Base-by-base conservation (phyloP, 2,113 vertebrate species). In the Crotophaga sulcirostris region DNA sequence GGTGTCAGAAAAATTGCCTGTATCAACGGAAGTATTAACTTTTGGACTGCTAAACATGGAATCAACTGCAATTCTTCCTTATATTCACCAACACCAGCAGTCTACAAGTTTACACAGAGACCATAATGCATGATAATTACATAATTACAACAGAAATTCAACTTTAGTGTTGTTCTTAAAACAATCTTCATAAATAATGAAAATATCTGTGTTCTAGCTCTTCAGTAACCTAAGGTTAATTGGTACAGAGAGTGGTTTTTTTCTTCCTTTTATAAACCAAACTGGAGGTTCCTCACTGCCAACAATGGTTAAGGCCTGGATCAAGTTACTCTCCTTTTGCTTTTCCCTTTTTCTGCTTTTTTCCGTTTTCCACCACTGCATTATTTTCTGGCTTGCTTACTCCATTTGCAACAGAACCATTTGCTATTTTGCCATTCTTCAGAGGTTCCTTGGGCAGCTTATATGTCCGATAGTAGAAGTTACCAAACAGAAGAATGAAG, bases 391-490 rank as follows among this genome's bases (percentile, higher is more conserved):
- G 95, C 96, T 98, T 99, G 98, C 93, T 98, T 91, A 98, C 97
- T 90, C 98, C 97, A n/a, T 98, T 98, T 74, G 95, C 69, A 18
- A 98, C 97, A 92, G 97, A 95, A 80, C 99, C 99, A 68, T 99
- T 99, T 79, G 98, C 97, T 88, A 98, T 94, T 97, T 99, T 99
- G 89, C 98, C 97, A 16, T 98, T 96, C 97, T 98, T 99, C 94
- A 98, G 70, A 3, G 97, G 63, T 85, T 99, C 98, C 69, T 98
- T 98, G 79, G 99, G 99, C 94, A 98, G 91, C 70, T 99, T 99
- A 93, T 99, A 99, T 87, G 99, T 99, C 98, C 99, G 99, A 97
- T 99, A 98, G 96, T 99, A 99, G 98, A 99, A 99, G 98, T 99
- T 99, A 83, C 98, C 99, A 78, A 99, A 99, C 89, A 99, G 98